These are phyloP conservation scores for Tragelaphus eurycerus DNA, from an alignment of 2,797 vertebrate species.

Conservation along the genomic window DNA sequence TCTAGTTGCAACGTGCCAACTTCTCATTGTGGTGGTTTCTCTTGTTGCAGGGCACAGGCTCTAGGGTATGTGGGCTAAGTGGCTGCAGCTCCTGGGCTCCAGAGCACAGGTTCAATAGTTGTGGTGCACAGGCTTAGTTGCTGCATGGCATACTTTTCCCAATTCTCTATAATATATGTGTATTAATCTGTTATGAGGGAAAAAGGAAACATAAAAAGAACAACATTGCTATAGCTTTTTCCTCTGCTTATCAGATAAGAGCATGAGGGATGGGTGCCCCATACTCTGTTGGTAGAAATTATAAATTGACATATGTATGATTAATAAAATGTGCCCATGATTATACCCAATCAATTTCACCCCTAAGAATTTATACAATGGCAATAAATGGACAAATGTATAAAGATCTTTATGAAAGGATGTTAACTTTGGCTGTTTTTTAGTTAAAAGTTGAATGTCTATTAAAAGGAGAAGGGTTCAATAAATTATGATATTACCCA, in stretches of 20 bases:
- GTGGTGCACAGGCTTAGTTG: not conserved
- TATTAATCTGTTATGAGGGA: not conserved
- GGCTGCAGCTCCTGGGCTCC: not conserved
- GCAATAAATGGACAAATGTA: not conserved
- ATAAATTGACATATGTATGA: not conserved
- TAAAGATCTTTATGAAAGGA: not conserved
- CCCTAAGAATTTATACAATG: not conserved
- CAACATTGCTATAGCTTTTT: not conserved
- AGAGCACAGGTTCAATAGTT: not conserved
- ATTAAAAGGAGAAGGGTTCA: not conserved
- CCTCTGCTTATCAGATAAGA: not conserved
- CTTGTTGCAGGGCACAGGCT: not conserved
- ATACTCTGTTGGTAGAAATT: not conserved
- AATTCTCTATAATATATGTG: not conserved
- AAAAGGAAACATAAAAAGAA: not conserved
- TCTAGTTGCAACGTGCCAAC: not conserved
- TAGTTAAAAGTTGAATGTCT: not conserved
- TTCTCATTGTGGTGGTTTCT: not conserved
- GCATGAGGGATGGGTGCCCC: not conserved
- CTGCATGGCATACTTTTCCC: not conserved
- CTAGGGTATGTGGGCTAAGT: not conserved
- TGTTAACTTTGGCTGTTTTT: not conserved
- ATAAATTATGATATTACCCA: not conserved
- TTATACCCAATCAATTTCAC: not conserved
- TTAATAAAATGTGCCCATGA: not conserved